These are phyloP conservation scores for Bolinopsis microptera DNA, from an alignment of 37 sponge, comb jelly and placozoan genomes.

Conservation along the genomic window DNA sequence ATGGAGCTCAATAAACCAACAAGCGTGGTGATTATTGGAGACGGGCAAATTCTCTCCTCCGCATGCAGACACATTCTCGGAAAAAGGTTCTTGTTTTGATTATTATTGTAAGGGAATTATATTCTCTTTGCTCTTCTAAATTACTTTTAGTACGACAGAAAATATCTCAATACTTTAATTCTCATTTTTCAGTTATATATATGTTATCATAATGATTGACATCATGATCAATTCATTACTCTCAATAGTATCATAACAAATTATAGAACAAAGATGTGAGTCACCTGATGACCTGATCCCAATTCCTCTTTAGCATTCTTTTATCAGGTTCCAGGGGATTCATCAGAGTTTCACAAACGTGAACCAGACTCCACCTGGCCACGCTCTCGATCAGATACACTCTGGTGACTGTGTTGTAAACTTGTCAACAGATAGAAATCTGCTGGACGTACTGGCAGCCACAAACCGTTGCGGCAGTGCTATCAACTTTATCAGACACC, in stretches of 20 bases:
- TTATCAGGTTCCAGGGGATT: neutral
- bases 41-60: neutral
- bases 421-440: neutral
- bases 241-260: too few species aligned
- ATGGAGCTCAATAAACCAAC: neutral
- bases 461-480: neutral
- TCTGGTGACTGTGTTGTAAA: conserved; percentile 9
- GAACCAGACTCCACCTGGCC: neutral
- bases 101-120: too few species aligned
- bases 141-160: too few species aligned
- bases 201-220: too few species aligned
- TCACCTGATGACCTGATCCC: too few species aligned
- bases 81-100: neutral
- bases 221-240: too few species aligned
- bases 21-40: neutral
- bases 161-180: too few species aligned
- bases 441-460: neutral
- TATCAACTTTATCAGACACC: neutral
- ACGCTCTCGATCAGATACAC: neutral
- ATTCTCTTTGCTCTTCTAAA: too few species aligned
- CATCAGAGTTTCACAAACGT: neutral
- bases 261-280: too few species aligned
- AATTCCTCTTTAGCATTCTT: neutral
- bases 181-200: too few species aligned
- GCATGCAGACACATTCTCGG: neutral